These are phyloP conservation scores for Andrena haemorrhoa DNA, from an alignment of 2,888 invertebrate species.

Conservation along the genomic window DNA sequence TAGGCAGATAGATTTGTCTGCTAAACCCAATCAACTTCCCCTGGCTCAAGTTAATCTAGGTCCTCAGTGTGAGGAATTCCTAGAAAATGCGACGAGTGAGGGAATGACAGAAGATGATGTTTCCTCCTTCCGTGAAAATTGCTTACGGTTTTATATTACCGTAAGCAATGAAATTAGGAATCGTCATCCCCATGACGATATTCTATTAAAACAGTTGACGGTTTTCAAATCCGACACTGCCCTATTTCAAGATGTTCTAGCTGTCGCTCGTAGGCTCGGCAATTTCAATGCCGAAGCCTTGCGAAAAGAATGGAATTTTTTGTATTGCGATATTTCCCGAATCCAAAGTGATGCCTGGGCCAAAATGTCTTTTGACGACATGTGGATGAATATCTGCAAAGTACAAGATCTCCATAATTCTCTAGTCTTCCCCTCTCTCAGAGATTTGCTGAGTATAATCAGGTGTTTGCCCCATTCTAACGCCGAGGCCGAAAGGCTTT, in stretches of 20 bases:
- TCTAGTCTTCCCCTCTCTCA: too few relatives aligned
- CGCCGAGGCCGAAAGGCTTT: too few relatives aligned
- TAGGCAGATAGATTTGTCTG: background rate
- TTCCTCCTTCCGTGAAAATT: background rate
- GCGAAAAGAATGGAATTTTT: background rate
- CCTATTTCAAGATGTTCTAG: background rate
- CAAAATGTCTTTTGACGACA: too few relatives aligned
- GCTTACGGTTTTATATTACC: background rate
- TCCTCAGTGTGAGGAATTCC: background rate
- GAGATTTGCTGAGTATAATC: too few relatives aligned
- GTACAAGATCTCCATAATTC: too few relatives aligned
- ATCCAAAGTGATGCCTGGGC: too few relatives aligned
- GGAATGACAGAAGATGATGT: background rate
- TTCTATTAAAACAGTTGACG: background rate
- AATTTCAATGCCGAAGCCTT: background rate
- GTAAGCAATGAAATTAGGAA: background rate
- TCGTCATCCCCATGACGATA: constrained; percentile 5
- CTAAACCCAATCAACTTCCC: background rate
- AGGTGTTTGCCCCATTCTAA: too few relatives aligned
- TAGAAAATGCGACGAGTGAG: background rate
- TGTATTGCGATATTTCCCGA: too few relatives aligned
- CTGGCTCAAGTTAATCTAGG: constrained; percentile 6
- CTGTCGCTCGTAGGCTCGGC: background rate
- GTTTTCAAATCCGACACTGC: background rate
- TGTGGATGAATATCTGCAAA: too few relatives aligned